A percentile compares a stretch with the other conserved stretches of the same genome.
Evolutionary conservation across 1,140 invertebrate genomes (phyloP).

Genomic region (Cydia pomonella): DNA sequence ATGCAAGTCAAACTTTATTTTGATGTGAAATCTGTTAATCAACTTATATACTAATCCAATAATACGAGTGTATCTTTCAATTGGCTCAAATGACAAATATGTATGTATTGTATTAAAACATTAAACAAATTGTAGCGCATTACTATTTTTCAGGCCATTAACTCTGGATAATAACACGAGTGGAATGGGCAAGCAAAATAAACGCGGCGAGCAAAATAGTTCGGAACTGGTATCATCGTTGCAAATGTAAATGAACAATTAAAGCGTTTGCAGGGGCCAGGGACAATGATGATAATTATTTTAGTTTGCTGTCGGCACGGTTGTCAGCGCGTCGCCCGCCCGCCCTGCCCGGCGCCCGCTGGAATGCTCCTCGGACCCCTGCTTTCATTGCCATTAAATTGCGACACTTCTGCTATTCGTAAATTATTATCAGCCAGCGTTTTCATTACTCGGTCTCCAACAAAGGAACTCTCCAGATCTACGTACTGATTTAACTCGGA

Average conservation of each 20-base stretch:
- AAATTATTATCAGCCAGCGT: slow-evolving; percentile 79
- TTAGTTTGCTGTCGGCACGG: slow-evolving; percentile 77
- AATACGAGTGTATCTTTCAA: not conserved
- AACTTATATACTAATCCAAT: not conserved
- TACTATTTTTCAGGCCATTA: slow-evolving; percentile 79
- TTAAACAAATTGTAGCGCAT: slow-evolving; percentile 68
- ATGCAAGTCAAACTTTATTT: no score
- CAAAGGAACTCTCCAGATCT: slow-evolving; percentile 76
- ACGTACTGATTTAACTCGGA: slow-evolving; percentile 74
- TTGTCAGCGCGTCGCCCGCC: slow-evolving; percentile 55
- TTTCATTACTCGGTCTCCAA: slow-evolving; percentile 77
- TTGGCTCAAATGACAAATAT: not conserved
- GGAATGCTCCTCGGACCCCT: slow-evolving; percentile 76
- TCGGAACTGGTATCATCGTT: slow-evolving; percentile 78
- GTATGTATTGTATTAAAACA: slow-evolving; percentile 49
- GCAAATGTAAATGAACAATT: slow-evolving; percentile 81
- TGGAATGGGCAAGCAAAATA: slow-evolving; percentile 70
- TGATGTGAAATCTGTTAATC: no score
- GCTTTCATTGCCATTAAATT: slow-evolving; percentile 74
- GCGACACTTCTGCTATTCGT: slow-evolving; percentile 79
- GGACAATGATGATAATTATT: slow-evolving; percentile 80
- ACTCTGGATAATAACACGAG: slow-evolving; percentile 70
- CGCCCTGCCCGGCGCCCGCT: slow-evolving; percentile 47
- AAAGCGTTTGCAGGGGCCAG: slow-evolving; percentile 76
- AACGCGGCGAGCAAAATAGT: slow-evolving; percentile 72